These are phyloP conservation scores for Acyrthosiphon pisum DNA, from an alignment of 1,140 invertebrate species.

Conservation along the genomic window DNA sequence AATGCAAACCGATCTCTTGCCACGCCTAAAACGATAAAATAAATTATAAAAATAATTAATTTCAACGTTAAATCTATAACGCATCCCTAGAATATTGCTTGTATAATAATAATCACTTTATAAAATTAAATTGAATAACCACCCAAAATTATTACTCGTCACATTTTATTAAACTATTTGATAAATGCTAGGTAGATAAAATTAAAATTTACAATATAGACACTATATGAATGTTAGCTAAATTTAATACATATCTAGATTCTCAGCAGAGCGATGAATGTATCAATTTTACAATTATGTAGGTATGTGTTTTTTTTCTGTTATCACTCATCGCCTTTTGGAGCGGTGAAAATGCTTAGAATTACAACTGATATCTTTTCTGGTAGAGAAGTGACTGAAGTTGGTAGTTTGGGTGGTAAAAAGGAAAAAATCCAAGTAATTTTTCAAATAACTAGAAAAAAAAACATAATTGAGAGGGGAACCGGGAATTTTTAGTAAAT, in stretches of 20 bases:
- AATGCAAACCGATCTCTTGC: constrained; percentile 65
- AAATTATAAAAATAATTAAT: neutral
- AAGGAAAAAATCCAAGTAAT: too few relatives aligned
- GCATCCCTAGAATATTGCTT: neutral
- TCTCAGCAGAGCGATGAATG: neutral
- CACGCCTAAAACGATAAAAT: constrained; percentile 63
- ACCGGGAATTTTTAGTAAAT: too few relatives aligned
- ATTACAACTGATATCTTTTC: too few relatives aligned
- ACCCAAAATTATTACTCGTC: too few relatives aligned
- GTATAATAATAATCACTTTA: neutral
- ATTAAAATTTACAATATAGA: neutral
- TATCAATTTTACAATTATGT: neutral
- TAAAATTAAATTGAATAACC: neutral
- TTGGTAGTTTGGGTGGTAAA: too few relatives aligned
- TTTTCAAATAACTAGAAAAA: neutral
- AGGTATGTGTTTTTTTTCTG: too few relatives aligned
- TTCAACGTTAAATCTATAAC: neutral
- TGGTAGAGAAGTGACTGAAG: too few relatives aligned
- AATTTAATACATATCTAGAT: neutral
- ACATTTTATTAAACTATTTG: neutral
- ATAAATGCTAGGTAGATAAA: neutral
- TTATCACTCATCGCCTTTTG: too few relatives aligned
- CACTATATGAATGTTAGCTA: neutral
- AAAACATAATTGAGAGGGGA: too few relatives aligned
- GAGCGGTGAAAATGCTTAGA: too few relatives aligned